These are phyloP conservation scores for Pygoscelis adeliae DNA, from an alignment of 2,113 vertebrate species.

Conservation along the genomic window DNA sequence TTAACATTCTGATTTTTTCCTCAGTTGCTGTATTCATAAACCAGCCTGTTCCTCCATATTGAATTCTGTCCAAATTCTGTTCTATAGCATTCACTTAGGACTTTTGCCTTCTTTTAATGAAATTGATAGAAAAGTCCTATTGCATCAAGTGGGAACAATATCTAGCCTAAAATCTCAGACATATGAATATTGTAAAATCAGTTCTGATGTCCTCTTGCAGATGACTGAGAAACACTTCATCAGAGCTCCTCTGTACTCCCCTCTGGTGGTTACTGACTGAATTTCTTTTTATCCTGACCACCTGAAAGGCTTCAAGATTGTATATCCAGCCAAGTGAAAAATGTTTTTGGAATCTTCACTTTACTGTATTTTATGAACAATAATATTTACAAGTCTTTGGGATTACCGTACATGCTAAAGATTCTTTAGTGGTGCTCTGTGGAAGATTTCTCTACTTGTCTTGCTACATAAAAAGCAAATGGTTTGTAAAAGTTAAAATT, in stretches of 20 bases:
- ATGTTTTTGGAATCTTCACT: neutral
- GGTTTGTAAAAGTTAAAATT: neutral
- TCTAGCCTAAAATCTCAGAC: neutral
- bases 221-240: neutral
- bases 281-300: neutral
- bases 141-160: neutral
- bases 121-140: neutral
- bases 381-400: neutral
- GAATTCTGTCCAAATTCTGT: neutral
- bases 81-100: neutral
- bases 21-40: neutral
- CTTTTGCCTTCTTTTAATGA: neutral
- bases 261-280: neutral
- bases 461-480: slow-evolving; percentile 4
- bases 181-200: neutral
- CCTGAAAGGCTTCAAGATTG: neutral
- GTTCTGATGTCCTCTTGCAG: neutral
- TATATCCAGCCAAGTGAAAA: neutral
- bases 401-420: neutral
- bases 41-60: neutral
- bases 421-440: neutral
- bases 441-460: neutral
- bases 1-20: neutral
- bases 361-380: neutral
- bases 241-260: neutral